Conservation (phyloP, 2,888 invertebrate genomes). For the Rhagophthalmus giganteus region DNA sequence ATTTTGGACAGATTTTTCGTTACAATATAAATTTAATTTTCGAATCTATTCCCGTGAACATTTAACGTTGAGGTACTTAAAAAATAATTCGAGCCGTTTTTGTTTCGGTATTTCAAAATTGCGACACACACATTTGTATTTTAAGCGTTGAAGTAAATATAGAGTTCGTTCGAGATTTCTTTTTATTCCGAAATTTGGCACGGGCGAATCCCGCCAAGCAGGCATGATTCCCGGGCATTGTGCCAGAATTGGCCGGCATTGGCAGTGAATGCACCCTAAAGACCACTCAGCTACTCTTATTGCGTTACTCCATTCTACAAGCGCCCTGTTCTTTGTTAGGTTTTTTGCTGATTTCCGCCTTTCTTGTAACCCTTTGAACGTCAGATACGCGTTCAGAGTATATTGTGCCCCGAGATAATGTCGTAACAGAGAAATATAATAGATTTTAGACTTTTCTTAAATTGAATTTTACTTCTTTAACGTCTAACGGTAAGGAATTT, state of each 20-base stretch:
- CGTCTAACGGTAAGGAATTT: conserved; percentile 14
- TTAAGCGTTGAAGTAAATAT: no score
- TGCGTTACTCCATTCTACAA: conserved; percentile 49
- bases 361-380: conserved; percentile 52
- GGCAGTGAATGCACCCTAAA: conserved; percentile 50
- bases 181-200: not conserved
- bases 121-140: not conserved
- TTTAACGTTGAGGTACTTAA: no score
- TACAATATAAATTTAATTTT: no score
- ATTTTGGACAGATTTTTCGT: no score
- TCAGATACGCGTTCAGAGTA: conserved; percentile 43
- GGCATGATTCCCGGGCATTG: conserved; percentile 50
- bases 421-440: conserved; percentile 46
- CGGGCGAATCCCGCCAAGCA: conserved; percentile 31
- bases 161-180: not conserved
- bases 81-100: no score
- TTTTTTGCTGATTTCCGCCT: conserved; percentile 52
- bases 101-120: no score
- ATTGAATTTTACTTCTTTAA: conserved; percentile 19
- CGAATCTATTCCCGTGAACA: no score
- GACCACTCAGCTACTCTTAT: conserved; percentile 48
- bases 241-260: conserved; percentile 47
- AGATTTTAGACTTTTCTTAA: conserved; percentile 39
- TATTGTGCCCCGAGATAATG: conserved; percentile 47
- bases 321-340: conserved; percentile 43